phyloP scores from a whole-genome alignment of 1,140 invertebrate species.

The Scaptodrosophila lebanonensis region DNA sequence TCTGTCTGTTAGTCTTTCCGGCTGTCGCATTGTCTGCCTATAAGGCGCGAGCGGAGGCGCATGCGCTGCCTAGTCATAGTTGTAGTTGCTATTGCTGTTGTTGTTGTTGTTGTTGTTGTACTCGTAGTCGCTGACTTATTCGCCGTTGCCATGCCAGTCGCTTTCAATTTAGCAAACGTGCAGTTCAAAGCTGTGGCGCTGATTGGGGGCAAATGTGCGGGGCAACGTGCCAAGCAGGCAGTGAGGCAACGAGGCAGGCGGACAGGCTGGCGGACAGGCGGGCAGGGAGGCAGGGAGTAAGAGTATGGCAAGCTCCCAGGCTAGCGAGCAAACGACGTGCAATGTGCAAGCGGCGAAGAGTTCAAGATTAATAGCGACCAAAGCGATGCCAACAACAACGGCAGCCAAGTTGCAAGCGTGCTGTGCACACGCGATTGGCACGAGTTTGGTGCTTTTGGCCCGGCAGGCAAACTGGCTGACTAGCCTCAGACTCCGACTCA shows the following conservation, averaged over 20 bases:
- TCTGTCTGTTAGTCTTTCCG: slow-evolving; percentile 10
- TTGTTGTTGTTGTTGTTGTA: slow-evolving; percentile 9
- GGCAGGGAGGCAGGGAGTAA: not conserved
- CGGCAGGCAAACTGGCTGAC: slow-evolving; percentile 16
- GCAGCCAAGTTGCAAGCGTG: slow-evolving; percentile 53
- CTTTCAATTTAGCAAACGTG: slow-evolving; percentile 74
- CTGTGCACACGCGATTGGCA: slow-evolving; percentile 75
- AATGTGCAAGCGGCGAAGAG: slow-evolving; percentile 23
- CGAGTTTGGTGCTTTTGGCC: slow-evolving; percentile 56
- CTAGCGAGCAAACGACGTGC: slow-evolving; percentile 14
- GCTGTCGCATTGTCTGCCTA: slow-evolving; percentile 8
- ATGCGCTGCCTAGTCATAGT: slow-evolving; percentile 34
- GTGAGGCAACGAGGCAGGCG: too few species aligned
- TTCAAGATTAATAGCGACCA: slow-evolving; percentile 64
- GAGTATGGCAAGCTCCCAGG: not conserved
- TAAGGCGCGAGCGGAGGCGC: slow-evolving; percentile 62
- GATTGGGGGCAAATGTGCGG: slow-evolving; percentile 67
- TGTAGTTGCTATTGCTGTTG: slow-evolving; percentile 25
- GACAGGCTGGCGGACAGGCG: too few species aligned
- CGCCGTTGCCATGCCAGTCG: slow-evolving; percentile 60
- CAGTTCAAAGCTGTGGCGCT: slow-evolving; percentile 69
- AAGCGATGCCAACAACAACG: slow-evolving; percentile 38
- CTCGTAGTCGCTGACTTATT: too few species aligned
- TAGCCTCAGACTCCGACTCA: slow-evolving; percentile 31
- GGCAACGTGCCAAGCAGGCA: slow-evolving; percentile 30